Percentiles rank a stretch among this genome's conserved stretches.
These are phyloP conservation scores for Ephestia elutella DNA, from an alignment of 1,140 invertebrate species.

Conservation along the genomic window DNA sequence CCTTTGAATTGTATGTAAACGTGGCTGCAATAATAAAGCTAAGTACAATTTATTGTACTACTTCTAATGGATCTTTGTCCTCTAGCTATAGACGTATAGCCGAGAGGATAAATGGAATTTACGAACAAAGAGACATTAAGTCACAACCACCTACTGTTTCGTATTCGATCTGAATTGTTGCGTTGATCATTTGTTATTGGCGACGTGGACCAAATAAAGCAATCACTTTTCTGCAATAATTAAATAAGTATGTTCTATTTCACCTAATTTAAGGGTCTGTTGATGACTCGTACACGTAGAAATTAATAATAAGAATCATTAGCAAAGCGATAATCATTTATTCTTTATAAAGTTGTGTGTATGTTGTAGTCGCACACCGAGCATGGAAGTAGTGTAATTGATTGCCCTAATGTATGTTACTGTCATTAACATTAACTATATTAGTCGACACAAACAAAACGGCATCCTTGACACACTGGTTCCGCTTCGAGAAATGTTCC, in stretches of 20 bases:
- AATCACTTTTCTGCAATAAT: not conserved
- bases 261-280: too few relatives aligned
- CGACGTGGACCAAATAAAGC: not conserved
- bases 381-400: not conserved
- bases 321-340: too few relatives aligned
- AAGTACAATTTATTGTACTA: constrained; percentile 2
- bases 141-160: constrained; percentile 1
- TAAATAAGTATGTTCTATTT: too few relatives aligned
- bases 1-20: not conserved
- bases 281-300: too few relatives aligned
- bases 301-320: too few relatives aligned
- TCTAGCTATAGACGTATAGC: not conserved
- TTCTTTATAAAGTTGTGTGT: too few relatives aligned
- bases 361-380: not conserved
- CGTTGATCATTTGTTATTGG: not conserved
- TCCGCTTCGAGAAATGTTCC: not conserved
- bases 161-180: constrained; percentile 3
- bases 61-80: constrained; percentile 1
- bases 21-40: not conserved
- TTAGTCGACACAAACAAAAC: not conserved
- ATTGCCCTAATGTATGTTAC: not conserved
- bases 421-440: not conserved
- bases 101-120: constrained; percentile 4
- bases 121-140: constrained; percentile 3
- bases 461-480: not conserved